Conservation (phyloP, 1,140 invertebrate species). For the Leptinotarsa undecemlineata region DNA sequence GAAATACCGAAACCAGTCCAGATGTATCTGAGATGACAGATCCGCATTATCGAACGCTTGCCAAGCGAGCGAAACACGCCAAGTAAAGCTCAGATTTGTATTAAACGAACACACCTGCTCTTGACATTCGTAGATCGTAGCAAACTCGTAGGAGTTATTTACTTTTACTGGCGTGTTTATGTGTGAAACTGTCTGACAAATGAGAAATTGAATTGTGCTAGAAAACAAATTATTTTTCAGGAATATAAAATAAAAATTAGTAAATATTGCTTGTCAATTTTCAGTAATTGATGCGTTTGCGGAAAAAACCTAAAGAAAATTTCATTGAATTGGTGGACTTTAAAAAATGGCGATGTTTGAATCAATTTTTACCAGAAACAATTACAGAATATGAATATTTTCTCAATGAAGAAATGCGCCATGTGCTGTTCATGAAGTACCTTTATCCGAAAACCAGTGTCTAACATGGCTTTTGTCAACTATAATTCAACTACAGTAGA, state of each 20-base stretch:
- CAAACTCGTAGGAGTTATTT: slow-evolving; percentile 41
- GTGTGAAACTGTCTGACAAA: slow-evolving; percentile 45
- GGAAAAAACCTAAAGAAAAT: background rate
- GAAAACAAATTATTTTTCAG: slow-evolving; percentile 13
- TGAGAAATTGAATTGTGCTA: slow-evolving; percentile 26
- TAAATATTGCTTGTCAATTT: background rate
- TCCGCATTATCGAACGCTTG: too few species aligned
- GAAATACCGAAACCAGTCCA: too few species aligned
- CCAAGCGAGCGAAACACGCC: too few species aligned
- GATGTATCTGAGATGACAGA: too few species aligned
- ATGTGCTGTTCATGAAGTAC: background rate
- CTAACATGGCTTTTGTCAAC: background rate
- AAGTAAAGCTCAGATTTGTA: too few species aligned
- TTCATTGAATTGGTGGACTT: background rate
- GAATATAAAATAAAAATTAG: slow-evolving; percentile 7
- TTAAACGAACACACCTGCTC: too few species aligned
- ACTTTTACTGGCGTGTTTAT: slow-evolving; percentile 51
- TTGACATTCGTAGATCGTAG: slow-evolving; percentile 19
- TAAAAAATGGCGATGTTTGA: slow-evolving; percentile 28
- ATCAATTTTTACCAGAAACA: slow-evolving; percentile 29
- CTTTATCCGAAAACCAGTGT: background rate
- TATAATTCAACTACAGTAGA: slow-evolving; percentile 6
- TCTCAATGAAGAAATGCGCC: background rate
- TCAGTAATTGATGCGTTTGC: slow-evolving; percentile 1
- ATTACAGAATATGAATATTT: slow-evolving; percentile 9